phyloP scores from a whole-genome alignment of 2,888 invertebrate species.

The Drosophila pegasa region DNA sequence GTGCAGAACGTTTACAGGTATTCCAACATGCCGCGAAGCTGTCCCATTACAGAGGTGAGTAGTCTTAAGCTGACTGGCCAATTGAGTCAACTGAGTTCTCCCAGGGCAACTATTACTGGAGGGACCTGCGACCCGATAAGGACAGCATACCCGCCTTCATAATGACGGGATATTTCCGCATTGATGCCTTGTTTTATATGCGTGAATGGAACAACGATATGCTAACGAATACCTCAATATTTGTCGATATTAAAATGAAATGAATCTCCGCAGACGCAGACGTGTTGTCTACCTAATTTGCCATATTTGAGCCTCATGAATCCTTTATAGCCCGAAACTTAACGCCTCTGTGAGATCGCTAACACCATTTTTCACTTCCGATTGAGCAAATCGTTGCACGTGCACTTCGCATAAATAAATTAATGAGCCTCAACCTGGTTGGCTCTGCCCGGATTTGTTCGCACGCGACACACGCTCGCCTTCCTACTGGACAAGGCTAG shows the following conservation, averaged over 20 bases:
- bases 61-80: background rate
- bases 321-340: constrained; percentile 51
- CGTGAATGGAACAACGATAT: constrained; percentile 28
- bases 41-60: constrained; percentile 35
- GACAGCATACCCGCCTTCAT: constrained; percentile 25
- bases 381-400: constrained; percentile 76
- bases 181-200: constrained; percentile 26
- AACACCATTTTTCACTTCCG: constrained; percentile 79
- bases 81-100: background rate
- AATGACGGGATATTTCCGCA: constrained; percentile 23
- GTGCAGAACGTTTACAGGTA: constrained; percentile 37
- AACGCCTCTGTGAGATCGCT: constrained; percentile 39
- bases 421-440: constrained; percentile 70
- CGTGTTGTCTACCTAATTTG: constrained; percentile 27
- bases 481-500: constrained; percentile 22
- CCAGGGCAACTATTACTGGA: constrained; percentile 26
- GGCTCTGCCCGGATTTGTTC: constrained; percentile 40
- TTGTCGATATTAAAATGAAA: constrained; percentile 33
- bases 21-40: constrained; percentile 43
- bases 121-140: constrained; percentile 18
- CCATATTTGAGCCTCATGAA: constrained; percentile 58
- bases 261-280: constrained; percentile 6
- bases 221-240: constrained; percentile 27
- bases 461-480: constrained; percentile 45
- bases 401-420: constrained; percentile 81